These are phyloP conservation scores for Cecropterus lyciades DNA, from an alignment of 1,140 invertebrate species.

Conservation along the genomic window DNA sequence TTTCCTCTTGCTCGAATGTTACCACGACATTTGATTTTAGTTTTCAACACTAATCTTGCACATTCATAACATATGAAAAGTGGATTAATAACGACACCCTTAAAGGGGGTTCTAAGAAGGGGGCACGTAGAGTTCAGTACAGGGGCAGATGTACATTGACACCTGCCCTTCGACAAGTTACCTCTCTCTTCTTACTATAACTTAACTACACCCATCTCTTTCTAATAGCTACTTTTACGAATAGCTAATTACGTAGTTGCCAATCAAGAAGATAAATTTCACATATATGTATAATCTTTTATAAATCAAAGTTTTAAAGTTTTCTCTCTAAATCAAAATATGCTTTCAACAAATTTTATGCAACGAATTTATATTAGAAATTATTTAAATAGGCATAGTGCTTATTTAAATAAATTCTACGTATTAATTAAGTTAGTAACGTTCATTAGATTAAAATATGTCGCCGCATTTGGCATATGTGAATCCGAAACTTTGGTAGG, in stretches of 20 bases:
- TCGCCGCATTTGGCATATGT: slow-evolving; percentile 42
- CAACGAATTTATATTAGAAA: no score
- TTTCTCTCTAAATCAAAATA: slow-evolving; percentile 35
- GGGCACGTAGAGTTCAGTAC: slow-evolving; percentile 52
- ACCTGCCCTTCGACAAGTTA: slow-evolving; percentile 65
- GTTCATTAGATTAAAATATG: slow-evolving; percentile 41
- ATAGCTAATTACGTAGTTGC: slow-evolving; percentile 51
- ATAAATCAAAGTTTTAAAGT: slow-evolving; percentile 33
- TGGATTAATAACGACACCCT: slow-evolving; percentile 32
- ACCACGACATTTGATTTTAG: no score
- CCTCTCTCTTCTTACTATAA: slow-evolving; percentile 50
- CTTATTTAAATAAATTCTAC: slow-evolving; percentile 25
- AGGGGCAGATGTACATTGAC: slow-evolving; percentile 66
- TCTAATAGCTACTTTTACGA: slow-evolving; percentile 56
- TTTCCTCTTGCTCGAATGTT: no score
- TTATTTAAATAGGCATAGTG: no score
- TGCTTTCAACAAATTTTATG: slow-evolving; percentile 30
- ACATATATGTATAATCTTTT: slow-evolving; percentile 25
- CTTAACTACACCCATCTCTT: slow-evolving; percentile 49
- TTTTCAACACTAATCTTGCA: no score
- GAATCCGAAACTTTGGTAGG: slow-evolving; percentile 34
- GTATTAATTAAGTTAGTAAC: slow-evolving; percentile 36
- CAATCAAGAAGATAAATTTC: slow-evolving; percentile 51
- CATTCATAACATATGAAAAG: slow-evolving; percentile 20
- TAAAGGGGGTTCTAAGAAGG: slow-evolving; percentile 55